These are phyloP conservation scores for Crotalus helleri DNA, from an alignment of 2,113 vertebrate species.

Conservation along the genomic window DNA sequence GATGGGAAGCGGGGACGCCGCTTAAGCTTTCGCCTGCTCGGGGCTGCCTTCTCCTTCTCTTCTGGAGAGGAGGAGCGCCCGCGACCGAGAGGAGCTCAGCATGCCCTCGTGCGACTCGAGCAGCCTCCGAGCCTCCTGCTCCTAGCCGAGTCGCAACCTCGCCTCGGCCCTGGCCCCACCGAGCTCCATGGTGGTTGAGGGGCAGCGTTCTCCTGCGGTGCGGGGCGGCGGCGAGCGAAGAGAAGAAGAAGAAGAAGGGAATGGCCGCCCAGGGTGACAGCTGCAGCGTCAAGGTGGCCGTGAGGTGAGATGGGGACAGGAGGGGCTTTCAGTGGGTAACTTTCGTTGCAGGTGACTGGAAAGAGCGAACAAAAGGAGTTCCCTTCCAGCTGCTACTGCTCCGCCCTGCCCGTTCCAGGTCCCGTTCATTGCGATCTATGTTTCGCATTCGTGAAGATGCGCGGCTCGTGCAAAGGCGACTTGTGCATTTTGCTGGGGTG, in stretches of 20 bases:
- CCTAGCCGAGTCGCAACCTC: neutral
- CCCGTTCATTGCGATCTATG: neutral
- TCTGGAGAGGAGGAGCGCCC: neutral
- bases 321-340: neutral
- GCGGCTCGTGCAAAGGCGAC: neutral
- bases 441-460: neutral
- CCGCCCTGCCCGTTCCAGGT: neutral
- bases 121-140: neutral
- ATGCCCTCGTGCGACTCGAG: neutral
- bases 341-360: neutral
- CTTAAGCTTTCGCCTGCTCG: neutral
- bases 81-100: neutral
- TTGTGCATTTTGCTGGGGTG: neutral
- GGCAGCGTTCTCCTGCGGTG: constrained; percentile 10
- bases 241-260: constrained; percentile 1
- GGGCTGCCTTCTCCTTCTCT: neutral
- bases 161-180: neutral
- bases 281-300: constrained; percentile 71
- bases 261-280: constrained; percentile 66
- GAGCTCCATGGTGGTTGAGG: constrained; percentile 23
- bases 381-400: neutral
- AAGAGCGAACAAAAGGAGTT: constrained; percentile 1
- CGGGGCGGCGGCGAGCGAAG: neutral
- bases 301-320: constrained; percentile 55
- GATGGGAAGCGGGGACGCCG: neutral